These are phyloP conservation scores for Polyploca ridens DNA, from an alignment of 2,888 invertebrate genomes.

Conservation along the genomic window DNA sequence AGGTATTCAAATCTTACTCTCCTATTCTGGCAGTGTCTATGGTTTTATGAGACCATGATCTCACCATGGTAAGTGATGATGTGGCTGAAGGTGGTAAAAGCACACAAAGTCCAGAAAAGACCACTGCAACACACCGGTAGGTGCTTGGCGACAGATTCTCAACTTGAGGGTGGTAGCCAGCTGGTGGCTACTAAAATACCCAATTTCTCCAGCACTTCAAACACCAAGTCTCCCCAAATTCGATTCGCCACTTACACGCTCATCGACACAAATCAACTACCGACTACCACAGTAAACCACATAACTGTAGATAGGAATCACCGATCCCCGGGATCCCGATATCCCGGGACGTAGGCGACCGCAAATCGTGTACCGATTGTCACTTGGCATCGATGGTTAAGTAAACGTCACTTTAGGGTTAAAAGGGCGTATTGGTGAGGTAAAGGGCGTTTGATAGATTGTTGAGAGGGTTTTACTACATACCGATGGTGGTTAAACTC, in stretches of 20 bases:
- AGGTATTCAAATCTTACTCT: not conserved
- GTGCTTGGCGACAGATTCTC: too few species aligned
- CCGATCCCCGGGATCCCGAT: slow-evolving; percentile 28
- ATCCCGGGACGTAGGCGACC: slow-evolving; percentile 36
- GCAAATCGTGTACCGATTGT: slow-evolving; percentile 44
- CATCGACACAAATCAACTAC: not conserved
- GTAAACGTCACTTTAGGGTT: slow-evolving; percentile 2
- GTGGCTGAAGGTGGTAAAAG: too few species aligned
- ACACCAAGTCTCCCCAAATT: too few species aligned
- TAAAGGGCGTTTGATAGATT: slow-evolving; percentile 3
- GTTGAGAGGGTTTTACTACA: not conserved
- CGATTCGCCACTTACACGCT: not conserved
- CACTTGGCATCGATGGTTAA: slow-evolving; percentile 32
- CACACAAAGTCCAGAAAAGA: too few species aligned
- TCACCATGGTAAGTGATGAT: too few species aligned
- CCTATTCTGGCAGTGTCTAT: not conserved
- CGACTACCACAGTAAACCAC: not conserved
- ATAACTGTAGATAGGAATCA: not conserved
- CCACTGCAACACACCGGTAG: too few species aligned
- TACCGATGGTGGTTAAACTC: too few species aligned
- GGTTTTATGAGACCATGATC: too few species aligned
- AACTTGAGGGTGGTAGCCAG: too few species aligned
- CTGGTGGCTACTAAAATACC: too few species aligned
- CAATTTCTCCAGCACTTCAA: too few species aligned
- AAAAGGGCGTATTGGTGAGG: slow-evolving; percentile 2